phyloP scores from a whole-genome alignment of 2,113 vertebrate genomes.

The Clinocottus analis region DNA sequence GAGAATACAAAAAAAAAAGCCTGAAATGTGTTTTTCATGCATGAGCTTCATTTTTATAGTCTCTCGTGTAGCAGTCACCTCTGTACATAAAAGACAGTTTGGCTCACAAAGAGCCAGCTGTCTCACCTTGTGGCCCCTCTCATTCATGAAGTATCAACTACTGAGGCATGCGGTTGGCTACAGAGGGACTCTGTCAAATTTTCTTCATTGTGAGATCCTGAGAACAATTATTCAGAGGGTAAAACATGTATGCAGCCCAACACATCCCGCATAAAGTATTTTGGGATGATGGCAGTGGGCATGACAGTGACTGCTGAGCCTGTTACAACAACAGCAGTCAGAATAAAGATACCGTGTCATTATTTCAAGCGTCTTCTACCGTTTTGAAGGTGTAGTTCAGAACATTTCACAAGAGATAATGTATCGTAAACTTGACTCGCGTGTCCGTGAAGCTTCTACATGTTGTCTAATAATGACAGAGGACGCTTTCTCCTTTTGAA shows the following conservation, averaged over 20 bases:
- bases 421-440: neutral
- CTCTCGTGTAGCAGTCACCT: constrained; percentile 5
- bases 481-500: neutral
- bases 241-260: constrained; percentile 14
- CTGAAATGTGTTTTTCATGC: neutral
- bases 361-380: neutral
- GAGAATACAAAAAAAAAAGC: neutral
- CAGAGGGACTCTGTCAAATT: constrained; percentile 27
- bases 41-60: neutral
- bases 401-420: neutral
- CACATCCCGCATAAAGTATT: neutral
- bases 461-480: neutral
- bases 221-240: constrained; percentile 7
- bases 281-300: neutral
- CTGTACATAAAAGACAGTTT: constrained; percentile 5
- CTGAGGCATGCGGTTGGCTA: neutral
- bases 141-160: constrained; percentile 24
- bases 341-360: neutral
- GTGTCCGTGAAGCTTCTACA: neutral
- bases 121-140: constrained; percentile 5
- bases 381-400: neutral
- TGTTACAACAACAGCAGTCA: neutral
- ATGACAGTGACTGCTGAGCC: neutral
- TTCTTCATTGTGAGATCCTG: constrained; percentile 9
- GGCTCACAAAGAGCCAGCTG: constrained; percentile 20